Percentiles rank a stretch among this genome's conserved stretches.
phyloP scores from a whole-genome alignment of 2,797 vertebrate species.

The Muscicapa striata region DNA sequence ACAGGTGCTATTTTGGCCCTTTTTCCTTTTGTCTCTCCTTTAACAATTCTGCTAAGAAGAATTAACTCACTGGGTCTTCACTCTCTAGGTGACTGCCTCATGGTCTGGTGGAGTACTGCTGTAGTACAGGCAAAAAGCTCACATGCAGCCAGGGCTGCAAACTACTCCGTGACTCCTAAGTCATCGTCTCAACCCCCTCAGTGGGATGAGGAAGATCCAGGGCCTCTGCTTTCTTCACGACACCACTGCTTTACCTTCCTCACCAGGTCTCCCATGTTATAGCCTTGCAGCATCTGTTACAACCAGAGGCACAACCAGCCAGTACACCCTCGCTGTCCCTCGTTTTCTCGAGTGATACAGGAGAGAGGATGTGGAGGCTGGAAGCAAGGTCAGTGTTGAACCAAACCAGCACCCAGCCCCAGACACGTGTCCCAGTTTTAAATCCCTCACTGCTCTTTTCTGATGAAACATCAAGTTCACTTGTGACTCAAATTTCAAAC shows the following conservation, averaged over 20 bases:
- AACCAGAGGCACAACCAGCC: not conserved
- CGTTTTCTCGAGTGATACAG: not conserved
- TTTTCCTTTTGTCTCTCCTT: not conserved
- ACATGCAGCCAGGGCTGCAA: not conserved
- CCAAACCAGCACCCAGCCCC: not conserved
- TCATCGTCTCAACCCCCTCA: not conserved
- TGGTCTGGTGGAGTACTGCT: not conserved
- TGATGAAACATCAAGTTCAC: not conserved
- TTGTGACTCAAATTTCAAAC: not conserved
- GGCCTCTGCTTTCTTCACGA: not conserved
- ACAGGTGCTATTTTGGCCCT: not conserved
- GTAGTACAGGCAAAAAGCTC: not conserved
- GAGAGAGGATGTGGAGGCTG: not conserved
- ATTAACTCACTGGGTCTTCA: not conserved
- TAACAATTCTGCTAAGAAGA: not conserved
- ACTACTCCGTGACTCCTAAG: rapidly evolving
- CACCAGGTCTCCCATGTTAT: rapidly evolving
- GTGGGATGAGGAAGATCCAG: not conserved
- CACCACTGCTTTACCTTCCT: not conserved
- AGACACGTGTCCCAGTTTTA: not conserved
- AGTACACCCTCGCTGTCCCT: not conserved
- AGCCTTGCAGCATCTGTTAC: not conserved
- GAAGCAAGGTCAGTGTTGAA: not conserved
- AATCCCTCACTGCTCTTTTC: not conserved
- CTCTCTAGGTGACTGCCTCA: not conserved